Evolutionary conservation across 2,888 invertebrate species (phyloP), one percentile per base, ranked within the genome.

Genomic region (Luperina testacea): DNA sequence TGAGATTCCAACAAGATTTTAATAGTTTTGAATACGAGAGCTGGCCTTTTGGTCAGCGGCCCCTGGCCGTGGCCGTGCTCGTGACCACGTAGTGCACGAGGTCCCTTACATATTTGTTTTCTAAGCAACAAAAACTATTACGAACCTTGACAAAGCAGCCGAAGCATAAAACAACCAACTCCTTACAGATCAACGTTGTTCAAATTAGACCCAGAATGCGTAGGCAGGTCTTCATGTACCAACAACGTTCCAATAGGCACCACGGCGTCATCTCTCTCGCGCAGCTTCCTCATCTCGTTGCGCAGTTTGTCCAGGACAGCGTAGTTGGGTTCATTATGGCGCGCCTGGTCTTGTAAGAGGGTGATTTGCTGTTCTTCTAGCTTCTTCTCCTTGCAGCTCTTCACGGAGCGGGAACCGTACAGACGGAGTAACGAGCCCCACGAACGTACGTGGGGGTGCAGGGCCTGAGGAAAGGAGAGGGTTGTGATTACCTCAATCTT

Each of bases 371-470:
- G 99, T 90, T 99, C 99, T 90, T 99, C 98, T 88, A 98, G 97
- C 95, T 99, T 99, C 95, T 98, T 99, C 94, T 99, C 99, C 92
- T 99, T 99, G 92, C 99, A 98, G 81, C 98, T 98, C 94, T 99
- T 99, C 32, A 99, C 98, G 8, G 99, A 99, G 63, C 98, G 98
- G 90, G 98, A 99, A 75, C 99, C 99, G 94, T 99, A 99, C 57
- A 99, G 97, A 0, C 99, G 98, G 17, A 99, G 96, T 68, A 99
- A 97, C 0, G 99, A 99, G 75, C 99, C 99, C 99, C 99, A 99
- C 3, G 98, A 99, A 48, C 97, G 98, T 75, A 99, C 98, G 93
- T 99, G 99, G 0, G 99, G 99, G 97, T 99, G 99, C 51, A 99
- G 97, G 74, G 98, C 97, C 98, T 95, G 76, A 9, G 6, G 27